Evolutionary conservation across 2,797 vertebrate species (phyloP), one percentile per base, ranked within the genome.

Genomic region (Coccyzus lansbergi): DNA sequence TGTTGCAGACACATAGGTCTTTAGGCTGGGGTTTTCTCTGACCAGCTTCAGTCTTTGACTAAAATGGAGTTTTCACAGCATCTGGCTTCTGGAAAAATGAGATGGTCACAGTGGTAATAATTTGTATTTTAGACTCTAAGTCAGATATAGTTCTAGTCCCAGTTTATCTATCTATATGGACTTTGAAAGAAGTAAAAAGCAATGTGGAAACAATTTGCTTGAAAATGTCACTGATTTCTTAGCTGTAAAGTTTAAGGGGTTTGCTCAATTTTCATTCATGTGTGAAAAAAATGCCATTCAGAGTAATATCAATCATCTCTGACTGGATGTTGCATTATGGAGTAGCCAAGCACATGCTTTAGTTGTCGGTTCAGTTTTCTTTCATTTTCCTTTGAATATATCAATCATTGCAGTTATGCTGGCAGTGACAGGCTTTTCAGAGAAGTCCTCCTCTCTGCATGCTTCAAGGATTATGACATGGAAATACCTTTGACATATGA

Each of bases 131-230:
- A 70, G 36, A 40, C 34, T 84, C 38, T 49, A 69, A 97, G 33
- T 90, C 96, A 97, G 96, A 97, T 97, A 93, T 93, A 94, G 93
- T 93, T 97, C 93, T 96, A 65, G 91, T 97, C 94, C 97, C 88
- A 93, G 95, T 97, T 96, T 95, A 95, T 97, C 97, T 96, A 81
- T 87, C 88, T 92, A 90, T 94, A 96, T 91, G 85, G 92, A 72
- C 89, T 96, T 98, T 96, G 94, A 97, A 95, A 97, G 95, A 95
- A 95, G 85, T 92, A 93, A 84, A 95, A 96, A 94, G 83, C 67
- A 72, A 88, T 81, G 80, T 96, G 91, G 93, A 95, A 97, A 96
- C 80, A 93, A 96, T 97, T 97, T 96, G 25, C 81, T 95, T 96
- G 88, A 93, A 96, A 96, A 96, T 77, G 75, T 70, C 84, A 88